Base-by-base conservation (phyloP, 2,888 invertebrate species). In the Apodemia zela region DNA sequence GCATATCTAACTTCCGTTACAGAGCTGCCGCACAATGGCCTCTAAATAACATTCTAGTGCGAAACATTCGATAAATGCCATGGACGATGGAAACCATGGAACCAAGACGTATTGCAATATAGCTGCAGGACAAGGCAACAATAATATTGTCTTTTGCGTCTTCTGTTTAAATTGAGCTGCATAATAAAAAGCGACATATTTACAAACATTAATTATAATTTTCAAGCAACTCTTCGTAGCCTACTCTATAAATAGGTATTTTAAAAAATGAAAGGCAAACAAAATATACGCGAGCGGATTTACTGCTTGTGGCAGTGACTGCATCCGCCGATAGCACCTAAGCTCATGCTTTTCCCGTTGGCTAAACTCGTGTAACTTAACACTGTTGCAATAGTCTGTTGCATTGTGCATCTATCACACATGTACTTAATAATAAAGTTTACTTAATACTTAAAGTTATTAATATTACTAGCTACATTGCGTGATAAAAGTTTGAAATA, bases 251-350 rank as follows among this genome's bases (percentile, higher is more conserved):
- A 18, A n/a, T n/a, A n/a, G 18, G 3, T 17, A 18, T 11, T 49
- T 18, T 17, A 8, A 49, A 49, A 49, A 17, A 18, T 49, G 49
- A 10, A 49, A 18, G 18, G 10, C 18, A 49, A 18, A 49, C 49
- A 49, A 49, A 49, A 49, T 18, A 11, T 18, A 49, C 3, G 10
- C 18, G n/a, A 49, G 49, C 18, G 49, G 49, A 49, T 49, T 49
- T 57, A 42, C 42, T 42, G 42, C 15, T 15, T 42, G 67, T 65
- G 63, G 65, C 66, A 66, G 66, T 60, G 75, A 69, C 75, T 81
- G 77, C 72, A 69, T 71, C 69, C 65, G 54, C 67, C 72, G 80
- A 83, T 82, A 82, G 77, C 75, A 76, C 73, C 73, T 77, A 79
- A 82, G 80, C 79, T 68, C 13, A 38, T 60, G 68, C 66, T 10